phyloP scores from a whole-genome alignment of 2,113 vertebrate species.

The Pimephales promelas region DNA sequence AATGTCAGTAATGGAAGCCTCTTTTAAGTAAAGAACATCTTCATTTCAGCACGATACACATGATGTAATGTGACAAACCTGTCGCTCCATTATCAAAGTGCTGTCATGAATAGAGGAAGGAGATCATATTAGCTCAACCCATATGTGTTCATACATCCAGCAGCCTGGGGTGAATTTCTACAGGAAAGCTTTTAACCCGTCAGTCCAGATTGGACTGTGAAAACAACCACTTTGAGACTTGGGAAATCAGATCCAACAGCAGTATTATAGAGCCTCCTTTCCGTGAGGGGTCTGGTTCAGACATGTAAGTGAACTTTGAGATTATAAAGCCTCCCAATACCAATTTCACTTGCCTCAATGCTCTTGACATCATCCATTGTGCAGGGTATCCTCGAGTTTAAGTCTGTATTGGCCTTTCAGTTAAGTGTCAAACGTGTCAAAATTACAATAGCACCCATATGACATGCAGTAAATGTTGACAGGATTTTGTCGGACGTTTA shows the following conservation, averaged over 20 bases:
- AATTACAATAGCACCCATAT: background rate
- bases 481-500: background rate
- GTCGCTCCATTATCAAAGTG: conserved; percentile 19
- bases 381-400: background rate
- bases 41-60: background rate
- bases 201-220: conserved; percentile 4
- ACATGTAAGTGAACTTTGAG: background rate
- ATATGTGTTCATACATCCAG: background rate
- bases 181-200: conserved; percentile 2
- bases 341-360: background rate
- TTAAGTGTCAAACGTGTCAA: background rate
- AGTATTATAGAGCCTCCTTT: background rate
- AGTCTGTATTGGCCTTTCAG: background rate
- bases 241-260: background rate
- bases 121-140: conserved; percentile 16
- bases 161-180: background rate
- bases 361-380: conserved; percentile 6
- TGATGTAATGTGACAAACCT: conserved; percentile 22
- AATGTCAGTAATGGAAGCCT: background rate
- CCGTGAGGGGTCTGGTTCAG: background rate
- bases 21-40: background rate
- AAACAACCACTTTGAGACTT: background rate
- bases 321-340: background rate
- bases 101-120: conserved; percentile 15
- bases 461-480: background rate